phyloP scores from a whole-genome alignment of 2,113 vertebrate genomes.

The Lynx canadensis region DNA sequence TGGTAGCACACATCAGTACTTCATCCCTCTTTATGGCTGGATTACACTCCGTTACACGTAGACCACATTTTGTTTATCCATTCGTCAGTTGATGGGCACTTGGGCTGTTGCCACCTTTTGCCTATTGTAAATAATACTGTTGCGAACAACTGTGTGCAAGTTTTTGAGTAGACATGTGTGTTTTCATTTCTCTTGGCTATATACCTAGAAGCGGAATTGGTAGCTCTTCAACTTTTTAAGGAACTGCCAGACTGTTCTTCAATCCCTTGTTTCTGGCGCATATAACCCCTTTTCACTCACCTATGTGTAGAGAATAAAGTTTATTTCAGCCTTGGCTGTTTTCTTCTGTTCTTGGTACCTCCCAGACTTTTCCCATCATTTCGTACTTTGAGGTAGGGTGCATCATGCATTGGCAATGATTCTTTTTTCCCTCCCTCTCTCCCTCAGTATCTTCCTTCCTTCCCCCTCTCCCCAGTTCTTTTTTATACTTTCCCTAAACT shows the following conservation, averaged over 20 bases:
- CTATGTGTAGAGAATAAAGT: not conserved
- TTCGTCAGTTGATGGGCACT: not conserved
- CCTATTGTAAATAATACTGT: not conserved
- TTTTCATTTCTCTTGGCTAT: conserved; percentile 20
- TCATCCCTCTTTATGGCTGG: not conserved
- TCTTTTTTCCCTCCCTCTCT: not conserved
- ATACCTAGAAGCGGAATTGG: not conserved
- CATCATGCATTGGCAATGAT: not conserved
- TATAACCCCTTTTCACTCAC: not conserved
- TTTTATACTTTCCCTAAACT: not conserved
- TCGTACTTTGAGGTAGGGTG: not conserved
- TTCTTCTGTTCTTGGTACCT: not conserved
- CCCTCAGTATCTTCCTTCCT: not conserved
- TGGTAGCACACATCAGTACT: not conserved
- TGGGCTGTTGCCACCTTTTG: not conserved
- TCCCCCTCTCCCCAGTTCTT: not conserved
- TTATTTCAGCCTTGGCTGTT: conserved; percentile 47
- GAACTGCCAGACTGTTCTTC: not conserved
- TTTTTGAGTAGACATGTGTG: not conserved
- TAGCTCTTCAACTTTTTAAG: conserved; percentile 5
- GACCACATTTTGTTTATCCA: not conserved
- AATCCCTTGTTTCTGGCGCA: not conserved
- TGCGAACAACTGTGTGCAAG: not conserved
- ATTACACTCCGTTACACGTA: not conserved
- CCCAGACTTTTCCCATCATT: conserved; percentile 7